phyloP scores from a whole-genome alignment of 2,113 vertebrate genomes.

The Pristiophorus japonicus region DNA sequence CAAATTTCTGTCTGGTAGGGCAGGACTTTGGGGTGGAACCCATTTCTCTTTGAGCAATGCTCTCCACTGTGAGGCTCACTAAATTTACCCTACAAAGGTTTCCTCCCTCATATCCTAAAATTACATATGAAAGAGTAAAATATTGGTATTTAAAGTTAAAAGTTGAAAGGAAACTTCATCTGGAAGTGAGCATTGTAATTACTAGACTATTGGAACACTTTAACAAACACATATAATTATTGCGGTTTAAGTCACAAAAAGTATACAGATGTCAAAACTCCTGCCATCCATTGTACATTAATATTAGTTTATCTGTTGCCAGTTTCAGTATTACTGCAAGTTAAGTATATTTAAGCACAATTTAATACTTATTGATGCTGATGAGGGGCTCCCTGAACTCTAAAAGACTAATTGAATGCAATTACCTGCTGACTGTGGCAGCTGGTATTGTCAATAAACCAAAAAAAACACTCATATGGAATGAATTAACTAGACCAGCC shows the following conservation, averaged over 20 bases:
- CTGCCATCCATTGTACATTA: not conserved
- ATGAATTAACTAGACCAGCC: conserved; percentile 41
- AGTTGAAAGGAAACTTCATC: not conserved
- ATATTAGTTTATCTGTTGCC: not conserved
- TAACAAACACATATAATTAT: not conserved
- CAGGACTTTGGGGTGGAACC: not conserved
- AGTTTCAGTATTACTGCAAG: not conserved
- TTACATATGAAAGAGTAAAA: not conserved
- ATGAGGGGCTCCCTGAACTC: conserved; percentile 26
- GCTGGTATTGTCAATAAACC: conserved; percentile 45
- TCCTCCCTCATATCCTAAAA: not conserved
- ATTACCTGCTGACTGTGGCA: conserved; percentile 42
- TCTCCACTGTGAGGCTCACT: not conserved
- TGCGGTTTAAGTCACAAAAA: not conserved
- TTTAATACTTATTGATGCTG: conserved; percentile 14
- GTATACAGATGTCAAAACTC: not conserved
- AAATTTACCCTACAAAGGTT: not conserved
- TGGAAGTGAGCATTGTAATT: not conserved
- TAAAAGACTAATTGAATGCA: conserved; percentile 41
- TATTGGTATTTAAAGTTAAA: not conserved
- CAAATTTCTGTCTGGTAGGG: not conserved
- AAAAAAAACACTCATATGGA: conserved; percentile 49
- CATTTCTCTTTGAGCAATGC: not conserved
- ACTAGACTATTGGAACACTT: not conserved
- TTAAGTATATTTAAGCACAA: not conserved